Conservation (phyloP, 2,113 vertebrate genomes). For the Mirza zaza region DNA sequence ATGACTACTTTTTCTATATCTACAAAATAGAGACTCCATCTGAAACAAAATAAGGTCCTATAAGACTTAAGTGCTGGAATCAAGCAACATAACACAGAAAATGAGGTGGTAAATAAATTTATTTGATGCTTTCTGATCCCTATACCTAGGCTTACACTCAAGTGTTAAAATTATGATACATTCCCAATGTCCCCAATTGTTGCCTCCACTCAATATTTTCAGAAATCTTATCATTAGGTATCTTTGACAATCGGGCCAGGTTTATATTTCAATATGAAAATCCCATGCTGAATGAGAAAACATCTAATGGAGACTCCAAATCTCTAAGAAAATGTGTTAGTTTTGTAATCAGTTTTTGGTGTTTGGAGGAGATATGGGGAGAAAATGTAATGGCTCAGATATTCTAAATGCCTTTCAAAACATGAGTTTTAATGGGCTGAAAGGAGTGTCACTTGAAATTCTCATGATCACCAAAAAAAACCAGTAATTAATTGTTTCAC, state of each 20-base stretch:
- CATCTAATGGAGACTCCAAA: neutral
- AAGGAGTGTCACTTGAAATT: slow-evolving; percentile 59
- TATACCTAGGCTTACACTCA: neutral
- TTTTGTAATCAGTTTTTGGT: slow-evolving; percentile 6
- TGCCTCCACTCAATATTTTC: neutral
- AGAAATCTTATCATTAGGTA: neutral
- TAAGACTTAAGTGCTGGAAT: neutral
- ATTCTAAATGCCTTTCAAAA: slow-evolving; percentile 34
- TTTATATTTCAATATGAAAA: slow-evolving; percentile 35
- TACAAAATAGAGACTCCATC: neutral
- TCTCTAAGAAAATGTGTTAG: neutral
- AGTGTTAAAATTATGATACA: slow-evolving; percentile 14
- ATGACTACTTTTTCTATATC: neutral
- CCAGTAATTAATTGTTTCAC: slow-evolving; percentile 71
- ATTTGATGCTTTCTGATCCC: neutral
- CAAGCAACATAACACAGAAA: neutral
- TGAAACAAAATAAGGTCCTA: neutral
- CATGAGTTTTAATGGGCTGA: slow-evolving; percentile 48
- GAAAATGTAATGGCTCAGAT: slow-evolving; percentile 32
- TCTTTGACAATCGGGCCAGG: neutral
- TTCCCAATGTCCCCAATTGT: neutral
- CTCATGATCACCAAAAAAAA: slow-evolving; percentile 53
- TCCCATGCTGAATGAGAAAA: neutral
- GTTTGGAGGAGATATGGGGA: neutral
- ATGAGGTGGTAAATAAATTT: neutral